These are phyloP conservation scores for Drosophila orena DNA, from an alignment of 1,140 invertebrate species.

Conservation along the genomic window DNA sequence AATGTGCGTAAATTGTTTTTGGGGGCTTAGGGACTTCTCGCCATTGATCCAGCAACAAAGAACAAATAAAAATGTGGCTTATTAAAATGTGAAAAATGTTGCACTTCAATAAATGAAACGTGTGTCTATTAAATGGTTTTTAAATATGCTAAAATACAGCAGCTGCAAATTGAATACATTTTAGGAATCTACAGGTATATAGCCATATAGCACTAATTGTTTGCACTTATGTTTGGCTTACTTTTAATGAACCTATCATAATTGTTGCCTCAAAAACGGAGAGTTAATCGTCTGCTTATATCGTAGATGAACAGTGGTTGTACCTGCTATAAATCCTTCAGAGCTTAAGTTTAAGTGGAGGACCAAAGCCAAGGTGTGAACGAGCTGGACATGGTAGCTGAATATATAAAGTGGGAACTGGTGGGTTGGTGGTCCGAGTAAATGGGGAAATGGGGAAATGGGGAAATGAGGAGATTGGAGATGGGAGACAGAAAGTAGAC, in stretches of 20 bases:
- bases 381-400: conserved; percentile 2
- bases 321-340: neutral
- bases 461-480: neutral
- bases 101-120: too few species aligned
- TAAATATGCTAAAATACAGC: too few species aligned
- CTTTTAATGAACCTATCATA: too few species aligned
- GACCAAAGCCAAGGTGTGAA: conserved; percentile 14
- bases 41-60: conserved; percentile 10
- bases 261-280: too few species aligned
- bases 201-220: too few species aligned
- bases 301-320: neutral
- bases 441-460: neutral
- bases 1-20: conserved; percentile 40
- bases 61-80: neutral
- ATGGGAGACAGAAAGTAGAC: conserved; percentile 33
- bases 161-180: too few species aligned
- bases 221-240: too few species aligned
- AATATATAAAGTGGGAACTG: conserved; percentile 11
- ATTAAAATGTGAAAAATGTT: neutral
- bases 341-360: neutral
- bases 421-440: neutral
- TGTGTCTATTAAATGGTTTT: too few species aligned
- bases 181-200: too few species aligned
- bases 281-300: neutral
- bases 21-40: conserved; percentile 1